phyloP scores from a whole-genome alignment of 1,140 invertebrate genomes.

The Proales similis region DNA sequence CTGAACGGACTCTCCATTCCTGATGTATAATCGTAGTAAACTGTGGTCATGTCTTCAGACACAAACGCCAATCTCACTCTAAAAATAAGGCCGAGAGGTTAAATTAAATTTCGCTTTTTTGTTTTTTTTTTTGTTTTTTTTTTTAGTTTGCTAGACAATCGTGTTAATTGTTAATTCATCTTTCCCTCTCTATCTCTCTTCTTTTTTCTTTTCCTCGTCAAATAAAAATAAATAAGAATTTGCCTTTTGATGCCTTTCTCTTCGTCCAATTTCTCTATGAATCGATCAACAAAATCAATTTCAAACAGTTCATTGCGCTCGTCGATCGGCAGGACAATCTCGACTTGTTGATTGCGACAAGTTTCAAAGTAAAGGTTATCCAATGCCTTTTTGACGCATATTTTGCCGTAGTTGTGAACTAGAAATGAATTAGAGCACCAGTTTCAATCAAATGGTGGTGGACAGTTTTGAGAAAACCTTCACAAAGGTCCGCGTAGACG shows the following conservation, averaged over 20 bases:
- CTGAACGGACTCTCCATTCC: constrained; percentile 18
- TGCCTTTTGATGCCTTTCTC: neutral
- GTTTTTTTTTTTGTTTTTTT: constrained; percentile 11
- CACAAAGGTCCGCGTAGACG: constrained; percentile 26
- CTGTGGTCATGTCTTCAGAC: constrained; percentile 17
- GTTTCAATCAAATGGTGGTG: neutral
- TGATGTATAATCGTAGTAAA: constrained; percentile 29
- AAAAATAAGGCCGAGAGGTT: no score
- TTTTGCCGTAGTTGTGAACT: constrained; percentile 33
- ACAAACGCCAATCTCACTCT: constrained; percentile 10
- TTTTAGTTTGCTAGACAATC: neutral
- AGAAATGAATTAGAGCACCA: neutral
- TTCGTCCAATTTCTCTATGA: neutral
- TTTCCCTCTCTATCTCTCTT: neutral
- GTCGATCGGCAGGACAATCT: constrained; percentile 20
- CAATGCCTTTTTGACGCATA: neutral
- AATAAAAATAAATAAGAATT: no score
- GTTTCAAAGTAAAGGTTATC: constrained; percentile 11
- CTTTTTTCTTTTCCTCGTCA: neutral
- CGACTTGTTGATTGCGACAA: neutral
- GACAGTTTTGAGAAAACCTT: neutral
- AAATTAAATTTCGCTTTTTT: no score
- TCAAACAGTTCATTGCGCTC: neutral
- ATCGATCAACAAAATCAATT: constrained; percentile 2
- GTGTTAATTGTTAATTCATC: neutral